Percentiles rank a stretch among this genome's conserved stretches.
These are phyloP conservation scores for Hybognathus amarus DNA, from an alignment of 2,797 vertebrate species.

Conservation along the genomic window DNA sequence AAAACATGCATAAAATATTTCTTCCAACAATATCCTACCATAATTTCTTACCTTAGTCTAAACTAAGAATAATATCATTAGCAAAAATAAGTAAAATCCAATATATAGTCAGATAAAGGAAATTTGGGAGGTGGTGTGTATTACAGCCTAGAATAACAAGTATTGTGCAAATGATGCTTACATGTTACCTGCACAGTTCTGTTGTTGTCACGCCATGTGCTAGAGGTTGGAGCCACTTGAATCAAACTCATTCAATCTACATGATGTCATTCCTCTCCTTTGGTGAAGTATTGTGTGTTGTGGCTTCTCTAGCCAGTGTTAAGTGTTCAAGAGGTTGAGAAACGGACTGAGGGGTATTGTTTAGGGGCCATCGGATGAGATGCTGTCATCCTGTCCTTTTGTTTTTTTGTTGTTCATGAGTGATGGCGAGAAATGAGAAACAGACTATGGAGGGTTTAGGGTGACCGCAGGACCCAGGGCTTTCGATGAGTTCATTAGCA, in stretches of 20 bases:
- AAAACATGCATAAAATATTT: not conserved
- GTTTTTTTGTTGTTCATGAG: not conserved
- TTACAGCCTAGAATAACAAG: conserved; percentile 51
- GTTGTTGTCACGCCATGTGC: conserved; percentile 46
- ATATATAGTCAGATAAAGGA: not conserved
- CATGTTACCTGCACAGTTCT: conserved; percentile 12
- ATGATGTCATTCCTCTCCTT: conserved; percentile 69
- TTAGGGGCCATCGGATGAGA: conserved; percentile 20
- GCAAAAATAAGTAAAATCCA: not conserved
- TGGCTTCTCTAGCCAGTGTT: conserved; percentile 55
- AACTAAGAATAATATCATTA: not conserved
- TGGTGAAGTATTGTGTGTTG: conserved; percentile 61
- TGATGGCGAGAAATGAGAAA: conserved; percentile 54
- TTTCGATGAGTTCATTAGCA: conserved; percentile 8
- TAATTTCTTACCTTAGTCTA: not conserved
- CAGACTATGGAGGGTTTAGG: conserved; percentile 53
- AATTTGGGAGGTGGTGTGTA: conserved; percentile 20
- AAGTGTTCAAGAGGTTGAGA: conserved; percentile 46
- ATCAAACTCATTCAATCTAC: conserved; percentile 64
- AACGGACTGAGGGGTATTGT: conserved; percentile 42
- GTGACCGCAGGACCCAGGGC: conserved; percentile 59
- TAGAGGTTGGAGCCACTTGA: conserved; percentile 67
- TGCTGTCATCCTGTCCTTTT: conserved; percentile 38
- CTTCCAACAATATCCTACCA: not conserved
- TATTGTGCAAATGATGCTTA: conserved; percentile 56